A percentile compares a stretch with the other conserved stretches of the same genome.
Evolutionary conservation across 2,113 vertebrate species (phyloP).

Genomic region (Mobula hypostoma): DNA sequence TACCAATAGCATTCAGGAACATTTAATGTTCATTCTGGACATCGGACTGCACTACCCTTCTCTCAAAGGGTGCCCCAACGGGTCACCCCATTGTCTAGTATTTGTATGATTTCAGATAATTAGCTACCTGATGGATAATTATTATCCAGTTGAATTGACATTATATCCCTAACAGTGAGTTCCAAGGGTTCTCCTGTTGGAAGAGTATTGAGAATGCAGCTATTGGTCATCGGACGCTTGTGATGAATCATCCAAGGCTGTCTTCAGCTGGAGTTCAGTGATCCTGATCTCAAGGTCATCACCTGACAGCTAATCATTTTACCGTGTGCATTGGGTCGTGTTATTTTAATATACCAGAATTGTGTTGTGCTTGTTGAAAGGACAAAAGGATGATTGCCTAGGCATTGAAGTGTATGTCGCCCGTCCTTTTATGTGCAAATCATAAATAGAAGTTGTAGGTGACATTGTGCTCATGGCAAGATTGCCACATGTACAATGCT

Average conservation of each 20-base stretch:
- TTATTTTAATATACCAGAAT: neutral
- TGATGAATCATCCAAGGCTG: neutral
- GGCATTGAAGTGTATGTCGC: no score
- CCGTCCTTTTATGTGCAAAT: no score
- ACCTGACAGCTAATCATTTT: neutral
- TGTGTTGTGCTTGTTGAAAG: neutral
- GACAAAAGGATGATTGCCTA: neutral
- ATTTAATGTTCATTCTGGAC: no score
- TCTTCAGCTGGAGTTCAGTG: neutral
- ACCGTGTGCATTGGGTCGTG: neutral
- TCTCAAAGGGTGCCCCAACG: no score
- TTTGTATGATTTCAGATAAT: neutral
- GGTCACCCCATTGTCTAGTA: no score
- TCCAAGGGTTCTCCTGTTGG: neutral
- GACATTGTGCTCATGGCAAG: no score
- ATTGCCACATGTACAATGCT: no score
- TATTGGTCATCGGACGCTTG: neutral
- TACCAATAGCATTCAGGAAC: no score
- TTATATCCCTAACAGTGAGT: neutral
- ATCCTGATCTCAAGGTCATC: neutral
- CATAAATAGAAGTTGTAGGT: no score
- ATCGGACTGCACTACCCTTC: no score
- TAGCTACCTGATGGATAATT: neutral
- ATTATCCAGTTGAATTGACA: neutral
- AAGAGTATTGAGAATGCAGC: neutral